A percentile compares a stretch with the other conserved stretches of the same genome.
These are phyloP conservation scores for Ctenopoma multispine DNA, from an alignment of 2,797 vertebrate species.

Conservation along the genomic window DNA sequence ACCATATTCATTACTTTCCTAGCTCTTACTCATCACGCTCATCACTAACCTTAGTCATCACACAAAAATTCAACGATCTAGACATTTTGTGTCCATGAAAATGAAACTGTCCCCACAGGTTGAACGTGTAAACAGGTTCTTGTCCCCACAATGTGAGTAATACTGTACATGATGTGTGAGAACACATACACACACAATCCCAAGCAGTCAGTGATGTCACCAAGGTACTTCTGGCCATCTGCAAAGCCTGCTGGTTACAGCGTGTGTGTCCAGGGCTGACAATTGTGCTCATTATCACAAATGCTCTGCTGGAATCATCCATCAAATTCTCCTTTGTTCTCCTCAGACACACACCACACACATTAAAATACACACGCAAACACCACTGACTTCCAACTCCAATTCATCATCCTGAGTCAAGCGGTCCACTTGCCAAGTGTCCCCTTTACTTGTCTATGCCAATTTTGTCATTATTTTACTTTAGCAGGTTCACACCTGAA, in stretches of 20 bases:
- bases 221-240: constrained; percentile 17
- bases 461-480: constrained; percentile 22
- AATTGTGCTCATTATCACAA: constrained; percentile 51
- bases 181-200: constrained; percentile 26
- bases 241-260: constrained; percentile 28
- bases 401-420: constrained; percentile 65
- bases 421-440: constrained; percentile 42
- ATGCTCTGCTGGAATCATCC: constrained; percentile 56
- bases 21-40: too few species aligned
- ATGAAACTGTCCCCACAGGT: too few species aligned
- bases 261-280: constrained; percentile 36
- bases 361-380: constrained; percentile 14
- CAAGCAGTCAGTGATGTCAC: constrained; percentile 18
- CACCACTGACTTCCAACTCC: constrained; percentile 7
- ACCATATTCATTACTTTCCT: too few species aligned
- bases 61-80: too few species aligned
- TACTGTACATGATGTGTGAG: too few species aligned
- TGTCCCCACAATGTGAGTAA: too few species aligned
- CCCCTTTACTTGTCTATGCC: constrained; percentile 27
- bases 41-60: too few species aligned
- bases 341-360: constrained; percentile 34
- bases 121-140: too few species aligned
- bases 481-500: constrained; percentile 30
- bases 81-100: too few species aligned
- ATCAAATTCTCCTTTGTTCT: constrained; percentile 65